Conservation (phyloP, 1,140 invertebrate species). For the Chrysomallon squamiferum region DNA sequence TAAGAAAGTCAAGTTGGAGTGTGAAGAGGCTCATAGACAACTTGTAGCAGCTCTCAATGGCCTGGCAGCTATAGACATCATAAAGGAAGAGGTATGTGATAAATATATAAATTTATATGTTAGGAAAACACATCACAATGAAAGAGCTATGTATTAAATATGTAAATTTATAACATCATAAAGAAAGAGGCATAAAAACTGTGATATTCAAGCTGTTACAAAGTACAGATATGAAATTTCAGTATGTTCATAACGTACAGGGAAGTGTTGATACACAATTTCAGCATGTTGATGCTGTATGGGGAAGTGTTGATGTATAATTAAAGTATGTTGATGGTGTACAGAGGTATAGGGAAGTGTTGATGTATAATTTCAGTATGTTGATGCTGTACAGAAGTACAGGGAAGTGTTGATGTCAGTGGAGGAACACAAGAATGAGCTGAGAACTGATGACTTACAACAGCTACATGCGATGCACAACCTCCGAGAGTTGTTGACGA, state of each 20-base stretch:
- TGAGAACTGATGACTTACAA: slow-evolving; percentile 70
- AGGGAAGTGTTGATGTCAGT: slow-evolving; percentile 69
- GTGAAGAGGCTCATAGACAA: slow-evolving; percentile 72
- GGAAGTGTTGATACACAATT: too few species aligned
- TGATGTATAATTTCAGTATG: slow-evolving; percentile 44
- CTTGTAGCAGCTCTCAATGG: slow-evolving; percentile 74
- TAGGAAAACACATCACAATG: too few species aligned
- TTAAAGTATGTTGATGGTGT: neutral
- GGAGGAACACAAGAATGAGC: slow-evolving; percentile 64
- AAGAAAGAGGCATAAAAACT: too few species aligned
- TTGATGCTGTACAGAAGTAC: slow-evolving; percentile 70
- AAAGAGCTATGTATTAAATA: too few species aligned
- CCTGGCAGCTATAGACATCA: slow-evolving; percentile 71
- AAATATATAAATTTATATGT: too few species aligned
- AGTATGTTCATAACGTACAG: too few species aligned
- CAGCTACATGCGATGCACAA: slow-evolving; percentile 77
- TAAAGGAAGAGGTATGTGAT: slow-evolving; percentile 65
- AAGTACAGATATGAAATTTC: too few species aligned
- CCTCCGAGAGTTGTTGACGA: slow-evolving; percentile 66
- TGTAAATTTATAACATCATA: too few species aligned
- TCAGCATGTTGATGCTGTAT: neutral
- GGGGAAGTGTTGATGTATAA: neutral
- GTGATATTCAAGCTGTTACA: too few species aligned
- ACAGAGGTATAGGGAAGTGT: neutral
- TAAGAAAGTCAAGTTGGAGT: slow-evolving; percentile 71